Percentiles rank a stretch among this genome's conserved stretches.
These are phyloP conservation scores for Ageneiosus marmoratus DNA, from an alignment of 2,113 vertebrate genomes.

Conservation along the genomic window DNA sequence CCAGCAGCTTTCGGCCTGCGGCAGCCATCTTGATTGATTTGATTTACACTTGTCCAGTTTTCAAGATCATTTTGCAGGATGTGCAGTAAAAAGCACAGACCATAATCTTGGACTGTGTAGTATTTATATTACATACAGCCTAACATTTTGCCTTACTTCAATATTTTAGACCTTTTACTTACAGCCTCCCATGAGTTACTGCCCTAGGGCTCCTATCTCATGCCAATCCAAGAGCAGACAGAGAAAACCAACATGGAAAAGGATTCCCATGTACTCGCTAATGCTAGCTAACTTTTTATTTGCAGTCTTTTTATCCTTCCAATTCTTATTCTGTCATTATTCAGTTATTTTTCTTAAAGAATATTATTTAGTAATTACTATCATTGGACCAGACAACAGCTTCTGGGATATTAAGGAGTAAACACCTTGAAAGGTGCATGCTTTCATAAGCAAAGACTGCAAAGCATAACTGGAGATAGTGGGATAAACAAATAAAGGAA, in stretches of 20 bases:
- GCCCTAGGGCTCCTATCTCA: slow-evolving; percentile 45
- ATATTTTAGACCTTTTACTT: slow-evolving; percentile 49
- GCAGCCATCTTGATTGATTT: slow-evolving; percentile 57
- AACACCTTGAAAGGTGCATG: not conserved
- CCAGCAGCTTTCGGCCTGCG: slow-evolving; percentile 40
- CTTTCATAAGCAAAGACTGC: not conserved
- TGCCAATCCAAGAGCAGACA: slow-evolving; percentile 51
- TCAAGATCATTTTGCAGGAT: slow-evolving; percentile 37
- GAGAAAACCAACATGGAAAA: slow-evolving; percentile 47
- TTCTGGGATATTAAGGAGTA: not conserved
- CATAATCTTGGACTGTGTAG: slow-evolving; percentile 53
- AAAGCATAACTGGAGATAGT: not conserved
- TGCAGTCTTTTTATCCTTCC: not conserved
- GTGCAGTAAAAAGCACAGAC: slow-evolving; percentile 45
- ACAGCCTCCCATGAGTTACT: slow-evolving; percentile 57
- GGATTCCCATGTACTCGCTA: not conserved
- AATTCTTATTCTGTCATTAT: not conserved
- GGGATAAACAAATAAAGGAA: not conserved
- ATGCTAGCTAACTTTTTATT: not conserved
- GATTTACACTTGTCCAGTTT: slow-evolving; percentile 49
- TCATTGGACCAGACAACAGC: not conserved
- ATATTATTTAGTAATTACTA: not conserved
- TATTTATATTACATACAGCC: slow-evolving; percentile 48
- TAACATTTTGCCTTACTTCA: slow-evolving; percentile 34
- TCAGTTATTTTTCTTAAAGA: not conserved